Evolutionary conservation across 2,797 vertebrate species (phyloP).

Genomic region (Chiloscyllium punctatum): DNA sequence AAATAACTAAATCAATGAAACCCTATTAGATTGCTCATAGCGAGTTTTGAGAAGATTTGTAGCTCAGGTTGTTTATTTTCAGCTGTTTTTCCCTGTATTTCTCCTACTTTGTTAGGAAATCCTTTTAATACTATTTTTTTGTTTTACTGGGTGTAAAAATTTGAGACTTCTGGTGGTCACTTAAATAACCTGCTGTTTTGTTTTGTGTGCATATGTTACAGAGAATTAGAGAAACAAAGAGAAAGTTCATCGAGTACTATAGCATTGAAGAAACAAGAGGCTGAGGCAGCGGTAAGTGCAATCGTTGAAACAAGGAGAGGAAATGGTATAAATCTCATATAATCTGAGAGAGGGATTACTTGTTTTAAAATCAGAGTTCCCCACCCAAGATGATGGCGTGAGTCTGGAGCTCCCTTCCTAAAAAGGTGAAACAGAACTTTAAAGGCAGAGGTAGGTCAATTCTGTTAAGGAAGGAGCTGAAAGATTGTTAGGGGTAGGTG

Average conservation of each 20-base stretch:
- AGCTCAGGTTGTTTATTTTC: neutral
- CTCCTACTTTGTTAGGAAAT: neutral
- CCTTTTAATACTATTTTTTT: neutral
- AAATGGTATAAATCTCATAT: neutral
- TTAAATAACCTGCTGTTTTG: neutral
- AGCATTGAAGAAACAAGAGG: constrained; percentile 88
- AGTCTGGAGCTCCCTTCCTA: too few species aligned
- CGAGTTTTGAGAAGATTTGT: too few species aligned
- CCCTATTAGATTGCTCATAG: neutral
- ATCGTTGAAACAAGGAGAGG: neutral
- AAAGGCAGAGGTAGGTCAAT: too few species aligned
- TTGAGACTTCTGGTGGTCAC: neutral
- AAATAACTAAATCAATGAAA: too few species aligned
- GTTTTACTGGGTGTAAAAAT: neutral
- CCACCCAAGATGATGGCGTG: too few species aligned
- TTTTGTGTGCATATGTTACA: constrained; percentile 46
- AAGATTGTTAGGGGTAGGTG: too few species aligned
- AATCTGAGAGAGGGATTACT: too few species aligned
- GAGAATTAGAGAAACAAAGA: constrained; percentile 88
- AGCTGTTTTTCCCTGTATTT: neutral
- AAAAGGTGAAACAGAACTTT: too few species aligned
- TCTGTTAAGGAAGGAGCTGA: too few species aligned
- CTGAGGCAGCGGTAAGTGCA: constrained; percentile 82
- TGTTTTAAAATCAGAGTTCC: too few species aligned
- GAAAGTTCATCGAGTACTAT: constrained; percentile 80